phyloP scores from a whole-genome alignment of 2,888 invertebrate genomes.

The Archips crataeganus region DNA sequence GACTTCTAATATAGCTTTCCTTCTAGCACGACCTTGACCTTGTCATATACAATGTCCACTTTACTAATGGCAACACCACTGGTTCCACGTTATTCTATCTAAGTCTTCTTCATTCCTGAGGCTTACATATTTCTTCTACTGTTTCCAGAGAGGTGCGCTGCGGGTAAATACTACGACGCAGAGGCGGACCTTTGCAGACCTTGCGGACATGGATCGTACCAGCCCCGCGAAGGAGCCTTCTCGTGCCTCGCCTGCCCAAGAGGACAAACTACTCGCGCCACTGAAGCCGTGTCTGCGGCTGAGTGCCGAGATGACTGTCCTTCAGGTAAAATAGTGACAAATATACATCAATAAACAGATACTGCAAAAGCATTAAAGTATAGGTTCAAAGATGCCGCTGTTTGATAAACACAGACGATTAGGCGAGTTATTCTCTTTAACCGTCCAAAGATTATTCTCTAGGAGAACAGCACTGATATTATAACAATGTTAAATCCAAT shows the following conservation, averaged over 20 bases:
- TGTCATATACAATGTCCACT: too few species aligned
- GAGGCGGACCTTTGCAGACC: slow-evolving; percentile 94
- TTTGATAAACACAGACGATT: neutral
- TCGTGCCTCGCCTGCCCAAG: slow-evolving; percentile 94
- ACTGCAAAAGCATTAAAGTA: neutral
- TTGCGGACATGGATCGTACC: slow-evolving; percentile 98
- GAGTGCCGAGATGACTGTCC: slow-evolving; percentile 97
- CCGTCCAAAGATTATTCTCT: too few species aligned
- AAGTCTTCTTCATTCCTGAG: neutral
- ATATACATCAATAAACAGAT: neutral
- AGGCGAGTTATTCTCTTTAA: too few species aligned
- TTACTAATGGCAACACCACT: too few species aligned
- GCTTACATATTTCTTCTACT: neutral
- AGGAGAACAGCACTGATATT: too few species aligned
- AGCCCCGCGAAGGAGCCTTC: slow-evolving; percentile 96
- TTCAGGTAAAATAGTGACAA: slow-evolving; percentile 70
- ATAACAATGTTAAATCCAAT: too few species aligned
- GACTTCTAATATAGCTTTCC: neutral
- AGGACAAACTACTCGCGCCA: slow-evolving; percentile 96
- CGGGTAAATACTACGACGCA: slow-evolving; percentile 97
- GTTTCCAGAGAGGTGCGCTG: slow-evolving; percentile 93
- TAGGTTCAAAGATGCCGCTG: neutral
- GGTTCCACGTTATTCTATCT: neutral
- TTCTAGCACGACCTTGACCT: neutral
- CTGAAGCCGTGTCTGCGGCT: slow-evolving; percentile 94